Evolutionary conservation across 2,113 vertebrate species (phyloP).

Genomic region (Corythornis cristatus): DNA sequence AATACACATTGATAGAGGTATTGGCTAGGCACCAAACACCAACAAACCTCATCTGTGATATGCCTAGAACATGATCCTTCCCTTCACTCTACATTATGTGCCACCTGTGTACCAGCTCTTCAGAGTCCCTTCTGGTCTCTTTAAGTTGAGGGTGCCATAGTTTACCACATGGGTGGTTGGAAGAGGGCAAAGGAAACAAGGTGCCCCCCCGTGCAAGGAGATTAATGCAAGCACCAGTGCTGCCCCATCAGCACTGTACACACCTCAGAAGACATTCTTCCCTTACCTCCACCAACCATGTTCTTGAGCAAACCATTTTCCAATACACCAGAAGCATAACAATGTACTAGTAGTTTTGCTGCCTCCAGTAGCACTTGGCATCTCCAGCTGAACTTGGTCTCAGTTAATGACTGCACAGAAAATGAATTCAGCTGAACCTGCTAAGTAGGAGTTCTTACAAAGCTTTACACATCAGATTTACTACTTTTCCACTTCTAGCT

Average conservation of each 20-base stretch:
- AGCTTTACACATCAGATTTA: not conserved
- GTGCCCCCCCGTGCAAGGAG: not conserved
- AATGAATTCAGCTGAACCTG: not conserved
- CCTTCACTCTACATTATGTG: not conserved
- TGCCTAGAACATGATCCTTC: not conserved
- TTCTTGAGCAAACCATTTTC: not conserved
- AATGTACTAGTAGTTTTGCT: not conserved
- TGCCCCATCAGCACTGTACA: not conserved
- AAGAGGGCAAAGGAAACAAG: not conserved
- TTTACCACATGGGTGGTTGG: not conserved
- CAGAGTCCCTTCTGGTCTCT: not conserved
- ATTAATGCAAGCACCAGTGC: not conserved
- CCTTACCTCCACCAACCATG: not conserved
- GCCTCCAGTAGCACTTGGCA: not conserved
- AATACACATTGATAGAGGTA: not conserved
- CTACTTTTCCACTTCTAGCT: not conserved
- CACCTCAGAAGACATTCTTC: not conserved
- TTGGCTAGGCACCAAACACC: not conserved
- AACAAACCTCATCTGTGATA: not conserved
- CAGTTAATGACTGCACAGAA: not conserved
- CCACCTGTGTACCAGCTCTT: not conserved
- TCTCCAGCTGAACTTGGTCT: not conserved
- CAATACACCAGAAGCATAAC: not conserved
- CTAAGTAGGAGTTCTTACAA: not conserved
- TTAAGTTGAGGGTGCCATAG: not conserved